Percentiles rank a stretch among this genome's conserved stretches.
Evolutionary conservation across 2,113 vertebrate species (phyloP).

Genomic region (Pogona vitticeps): DNA sequence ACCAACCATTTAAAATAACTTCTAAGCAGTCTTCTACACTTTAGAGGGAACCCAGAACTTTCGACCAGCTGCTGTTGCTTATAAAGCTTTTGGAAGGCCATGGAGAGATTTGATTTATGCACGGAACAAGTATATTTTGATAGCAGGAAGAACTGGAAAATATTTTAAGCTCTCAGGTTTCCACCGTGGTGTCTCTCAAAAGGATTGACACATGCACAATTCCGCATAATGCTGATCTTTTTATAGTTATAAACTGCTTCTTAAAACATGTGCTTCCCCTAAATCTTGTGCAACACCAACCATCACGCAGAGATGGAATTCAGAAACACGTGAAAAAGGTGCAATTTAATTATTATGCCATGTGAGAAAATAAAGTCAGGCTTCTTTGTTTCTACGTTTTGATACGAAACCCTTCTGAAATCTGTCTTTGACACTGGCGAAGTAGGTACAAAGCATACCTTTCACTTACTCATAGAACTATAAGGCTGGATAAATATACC

Average conservation of each 20-base stretch:
- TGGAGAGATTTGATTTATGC: conserved; percentile 23
- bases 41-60: not conserved
- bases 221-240: not conserved
- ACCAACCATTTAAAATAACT: not conserved
- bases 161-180: conserved; percentile 20
- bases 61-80: conserved; percentile 10
- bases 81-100: not conserved
- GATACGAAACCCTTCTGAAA: not conserved
- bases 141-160: conserved; percentile 33
- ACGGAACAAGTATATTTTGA: conserved; percentile 24
- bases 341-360: not conserved
- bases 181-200: not conserved
- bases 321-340: not conserved
- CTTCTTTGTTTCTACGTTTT: conserved; percentile 6
- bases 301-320: not conserved
- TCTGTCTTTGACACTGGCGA: not conserved
- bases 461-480: not conserved
- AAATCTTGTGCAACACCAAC: not conserved
- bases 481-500: not conserved
- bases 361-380: not conserved
- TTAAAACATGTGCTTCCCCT: not conserved
- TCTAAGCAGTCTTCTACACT: not conserved
- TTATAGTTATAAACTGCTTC: not conserved
- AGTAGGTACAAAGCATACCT: not conserved
- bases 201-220: conserved; percentile 22